Evolutionary conservation across 1,140 invertebrate genomes (phyloP), one percentile per base, ranked within the genome.

Genomic region (Meloidogyne chitwoodi): DNA sequence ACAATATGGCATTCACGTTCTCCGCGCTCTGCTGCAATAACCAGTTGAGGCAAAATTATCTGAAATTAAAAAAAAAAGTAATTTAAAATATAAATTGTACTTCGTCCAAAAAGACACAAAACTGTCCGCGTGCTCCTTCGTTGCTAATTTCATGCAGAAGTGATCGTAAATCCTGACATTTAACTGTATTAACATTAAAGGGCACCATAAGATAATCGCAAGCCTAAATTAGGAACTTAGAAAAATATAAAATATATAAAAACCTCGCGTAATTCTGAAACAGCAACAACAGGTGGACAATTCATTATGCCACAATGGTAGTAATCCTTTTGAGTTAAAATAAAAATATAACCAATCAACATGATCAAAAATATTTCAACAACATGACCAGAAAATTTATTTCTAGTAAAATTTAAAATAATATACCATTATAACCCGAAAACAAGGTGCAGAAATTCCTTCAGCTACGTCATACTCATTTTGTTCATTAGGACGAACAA

Each of bases 391-490:
- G 38, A 41, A 41, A 41, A 41, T 41, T 41, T 41, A 12, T 31
- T 22, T 1, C 26, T 6, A 31, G 29, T 31, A 38, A 44, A 56
- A n/a, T 19, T 22, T n/a, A 62, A 19, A 73, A 74, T 34, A 19
- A 11, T 19, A n/a, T 85, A 90, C 90, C 82, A 99, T 89, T 83
- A 99, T 95, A 0, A 94, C 93, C 63, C 95, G 90, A 87, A 99
- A 99, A 3, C 98, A 92, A 62, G 93, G 92, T 0, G 96, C 93
- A 0, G 95, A 94, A 79, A 99, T 94, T 0, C 96, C 97, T 79
- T 99, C 96, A n/a, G 95, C 95, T 27, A 99, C 93, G 85, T 98
- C 94, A 88, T 93, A 98, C 88, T 99, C 97, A 2, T 96, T 95
- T 12, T 93, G 89, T 79, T 97, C 94, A 88, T 98, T 99, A 1